Evolutionary conservation across 2,797 vertebrate genomes (phyloP), one percentile per base, ranked within the genome.

Genomic region (Poeciliopsis gracilis): DNA sequence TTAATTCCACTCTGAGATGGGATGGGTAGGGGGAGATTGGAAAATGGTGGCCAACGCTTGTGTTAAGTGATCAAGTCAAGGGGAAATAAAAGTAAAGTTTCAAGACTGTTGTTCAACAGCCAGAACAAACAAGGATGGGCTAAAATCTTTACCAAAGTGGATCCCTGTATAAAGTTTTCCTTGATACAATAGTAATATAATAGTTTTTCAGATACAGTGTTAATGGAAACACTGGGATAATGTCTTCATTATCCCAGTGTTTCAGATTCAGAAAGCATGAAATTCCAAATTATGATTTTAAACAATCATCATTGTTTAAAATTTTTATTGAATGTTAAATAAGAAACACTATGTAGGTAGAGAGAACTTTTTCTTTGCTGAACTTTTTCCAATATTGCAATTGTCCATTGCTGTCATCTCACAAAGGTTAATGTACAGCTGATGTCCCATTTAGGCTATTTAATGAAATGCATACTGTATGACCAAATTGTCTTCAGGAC

Each of bases 1-100:
- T 95, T 95, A 86, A 91, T 84, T 79, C 84, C 59, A 4, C 77
- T 85, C 77, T 82, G 73, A 57, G 63, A 82, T 61, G 53, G 86
- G 75, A 79, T 72, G 66, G 49, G 88, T 78, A 78, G 43, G 71
- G 73, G 57, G 71, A 85, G 82, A 83, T 79, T 69, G 85, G 78
- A 78, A 82, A 71, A 78, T 47, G 70, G 78, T 66, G 79, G 82
- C 57, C 63, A 33, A 70, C 8, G 2, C 36, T 5, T 73, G 70
- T 38, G 78, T 69, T 82, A 75, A 87, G 88, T 85, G 88, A 88
- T 86, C 38, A 79, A 87, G 81, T 87, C 53, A 20, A 78, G 73
- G 79, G 73, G 70, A 87, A 82, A 81, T 70, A 79, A 82, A 90
- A 87, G 75, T 49, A 83, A 85, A 87, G 81, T 84, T 87, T 78